Base-by-base conservation (phyloP, 1,140 invertebrate species). In the Hylyphantes graminicola region DNA sequence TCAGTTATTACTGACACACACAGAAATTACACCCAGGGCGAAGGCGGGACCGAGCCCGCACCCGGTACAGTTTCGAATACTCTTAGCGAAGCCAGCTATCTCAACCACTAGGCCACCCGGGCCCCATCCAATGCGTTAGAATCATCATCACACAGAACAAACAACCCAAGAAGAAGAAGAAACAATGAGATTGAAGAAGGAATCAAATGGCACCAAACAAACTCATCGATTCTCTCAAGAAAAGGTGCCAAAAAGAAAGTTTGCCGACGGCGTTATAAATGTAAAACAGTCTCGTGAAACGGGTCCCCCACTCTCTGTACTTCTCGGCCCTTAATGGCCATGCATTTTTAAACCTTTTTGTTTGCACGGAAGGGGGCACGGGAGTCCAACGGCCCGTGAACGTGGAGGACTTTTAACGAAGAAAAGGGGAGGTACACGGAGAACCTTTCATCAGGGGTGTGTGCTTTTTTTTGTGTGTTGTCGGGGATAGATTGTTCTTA, bases 211-310 rank as follows among this genome's bases (percentile, higher is more conserved):
- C 9, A 12, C 68, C 68, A 70, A 70, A 80, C 61, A 55, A 80
- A 70, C 53, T n/a, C 11, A 79, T 68, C 77, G 64, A 79, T 79
- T 57, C 53, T 9, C 51, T 21, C 51, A 21, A 80, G 54, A 70
- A 80, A 63, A 65, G 53, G 70, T 67, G 63, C 8, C 17, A 17
- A 73, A 21, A 13, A 19, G 63, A 50, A 65, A 70, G 77, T 80
- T 80, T 80, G 77, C 70, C 70, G 68, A 80, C 68, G 70, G 35
- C 77, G 77, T 80, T 80, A 80, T 80, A 80, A 80, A 80, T 80
- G 77, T 80, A 80, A 80, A 80, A 80, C 77, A 51, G 65, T 53
- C 15, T 53, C 59, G 48, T 70, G 77, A 80, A 80, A 80, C 70
- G 77, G 77, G 70, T 79, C 59, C 61, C 50, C 50, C 48, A 5